phyloP scores from a whole-genome alignment of 2,113 vertebrate species.

The Hippolais icterina region DNA sequence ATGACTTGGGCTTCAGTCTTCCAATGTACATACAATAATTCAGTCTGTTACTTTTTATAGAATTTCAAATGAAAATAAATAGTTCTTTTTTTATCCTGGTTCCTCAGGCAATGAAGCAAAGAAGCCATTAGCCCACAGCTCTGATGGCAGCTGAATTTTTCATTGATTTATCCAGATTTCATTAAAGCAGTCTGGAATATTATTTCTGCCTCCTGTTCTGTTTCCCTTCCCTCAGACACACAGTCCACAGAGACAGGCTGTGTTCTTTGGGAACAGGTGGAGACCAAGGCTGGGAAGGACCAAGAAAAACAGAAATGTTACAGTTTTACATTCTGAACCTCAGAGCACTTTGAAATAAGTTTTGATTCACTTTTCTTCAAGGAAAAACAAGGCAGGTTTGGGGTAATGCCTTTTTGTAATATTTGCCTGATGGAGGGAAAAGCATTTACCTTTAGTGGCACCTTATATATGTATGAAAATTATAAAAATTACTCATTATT shows the following conservation, averaged over 20 bases:
- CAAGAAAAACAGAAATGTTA: constrained; percentile 53
- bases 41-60: constrained; percentile 45
- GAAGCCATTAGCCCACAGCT: background rate
- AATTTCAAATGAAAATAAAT: constrained; percentile 31
- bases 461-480: background rate
- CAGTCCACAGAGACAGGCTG: background rate
- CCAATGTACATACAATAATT: constrained; percentile 35
- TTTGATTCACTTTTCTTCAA: background rate
- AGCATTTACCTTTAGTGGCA: background rate
- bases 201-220: background rate
- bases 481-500: background rate
- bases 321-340: background rate
- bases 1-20: constrained; percentile 38
- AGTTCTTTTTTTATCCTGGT: constrained; percentile 28
- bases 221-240: constrained; percentile 24
- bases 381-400: background rate
- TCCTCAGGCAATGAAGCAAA: constrained; percentile 10
- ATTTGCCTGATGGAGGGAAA: background rate
- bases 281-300: constrained; percentile 6
- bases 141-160: background rate
- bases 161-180: constrained; percentile 37
- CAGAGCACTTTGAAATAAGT: constrained; percentile 1
- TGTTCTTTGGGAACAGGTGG: background rate
- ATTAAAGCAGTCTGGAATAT: constrained; percentile 17
- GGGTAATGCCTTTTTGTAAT: background rate